Conservation (phyloP, 2,888 invertebrate species). For the Pammene aurita region DNA sequence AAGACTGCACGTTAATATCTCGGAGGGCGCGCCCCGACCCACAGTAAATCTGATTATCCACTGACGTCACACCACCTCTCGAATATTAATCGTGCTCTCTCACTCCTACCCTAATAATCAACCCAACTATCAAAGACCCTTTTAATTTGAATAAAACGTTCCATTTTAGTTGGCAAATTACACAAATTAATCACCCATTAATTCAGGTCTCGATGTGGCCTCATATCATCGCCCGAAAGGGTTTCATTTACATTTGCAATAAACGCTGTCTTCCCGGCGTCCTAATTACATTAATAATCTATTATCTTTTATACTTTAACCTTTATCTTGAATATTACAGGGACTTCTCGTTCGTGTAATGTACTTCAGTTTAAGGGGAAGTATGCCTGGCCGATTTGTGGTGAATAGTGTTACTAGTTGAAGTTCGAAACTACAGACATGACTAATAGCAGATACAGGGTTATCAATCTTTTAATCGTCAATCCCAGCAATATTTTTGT, state of each 20-base stretch:
- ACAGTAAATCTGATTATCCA: conserved; percentile 67
- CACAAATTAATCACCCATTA: conserved; percentile 59
- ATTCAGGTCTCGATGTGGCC: conserved; percentile 59
- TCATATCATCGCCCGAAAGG: conserved; percentile 57
- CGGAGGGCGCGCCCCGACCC: conserved; percentile 58
- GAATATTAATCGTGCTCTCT: conserved; percentile 66
- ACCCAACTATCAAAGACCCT: conserved; percentile 56
- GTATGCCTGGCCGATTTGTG: background rate
- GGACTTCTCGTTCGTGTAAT: conserved; percentile 10
- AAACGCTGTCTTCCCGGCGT: conserved; percentile 28
- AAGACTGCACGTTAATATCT: conserved; percentile 55
- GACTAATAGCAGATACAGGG: no score
- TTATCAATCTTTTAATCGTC: no score
- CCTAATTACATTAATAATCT: conserved; percentile 39
- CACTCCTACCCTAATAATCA: conserved; percentile 59
- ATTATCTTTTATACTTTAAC: conserved; percentile 31
- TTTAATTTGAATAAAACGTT: conserved; percentile 54
- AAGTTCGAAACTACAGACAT: no score
- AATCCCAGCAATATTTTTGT: no score
- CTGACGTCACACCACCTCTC: conserved; percentile 58
- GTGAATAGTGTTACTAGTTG: no score
- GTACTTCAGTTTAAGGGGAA: conserved; percentile 8
- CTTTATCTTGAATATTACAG: conserved; percentile 34
- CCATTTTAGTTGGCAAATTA: conserved; percentile 61
- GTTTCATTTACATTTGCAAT: conserved; percentile 40